Percentiles rank a stretch among this genome's conserved stretches.
These are phyloP conservation scores for Gymnoscelis rufifasciata DNA, from an alignment of 2,888 invertebrate species.

Conservation along the genomic window DNA sequence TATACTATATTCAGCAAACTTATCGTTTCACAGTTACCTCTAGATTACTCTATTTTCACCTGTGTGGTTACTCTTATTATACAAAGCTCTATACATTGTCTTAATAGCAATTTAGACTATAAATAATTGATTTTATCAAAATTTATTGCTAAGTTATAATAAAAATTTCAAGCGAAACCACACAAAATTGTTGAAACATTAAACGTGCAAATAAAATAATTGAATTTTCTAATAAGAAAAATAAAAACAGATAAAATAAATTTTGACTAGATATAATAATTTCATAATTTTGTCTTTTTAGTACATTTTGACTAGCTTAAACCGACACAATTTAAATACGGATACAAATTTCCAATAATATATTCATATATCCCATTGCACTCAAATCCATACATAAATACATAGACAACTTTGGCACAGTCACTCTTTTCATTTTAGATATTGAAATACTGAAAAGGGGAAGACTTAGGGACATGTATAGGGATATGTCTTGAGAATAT, in stretches of 20 bases:
- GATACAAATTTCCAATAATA: conserved; percentile 38
- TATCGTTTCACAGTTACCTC: conserved; percentile 50
- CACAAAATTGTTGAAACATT: conserved; percentile 53
- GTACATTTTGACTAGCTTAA: conserved; percentile 72
- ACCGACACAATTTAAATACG: conserved; percentile 34
- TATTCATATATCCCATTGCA: conserved; percentile 41
- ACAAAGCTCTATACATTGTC: conserved; percentile 79
- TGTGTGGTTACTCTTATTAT: conserved; percentile 70
- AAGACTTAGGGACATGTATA: conserved; percentile 64
- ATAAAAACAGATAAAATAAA: conserved; percentile 53
- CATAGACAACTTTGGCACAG: conserved; percentile 73
- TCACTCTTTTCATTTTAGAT: conserved; percentile 49
- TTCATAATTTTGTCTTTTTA: conserved; percentile 51
- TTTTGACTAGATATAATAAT: conserved; percentile 71
- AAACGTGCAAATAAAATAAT: conserved; percentile 46
- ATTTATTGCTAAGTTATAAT: conserved; percentile 67
- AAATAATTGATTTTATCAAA: conserved; percentile 79
- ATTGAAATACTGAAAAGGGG: conserved; percentile 68
- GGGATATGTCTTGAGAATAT: conserved; percentile 70
- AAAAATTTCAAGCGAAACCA: conserved; percentile 55
- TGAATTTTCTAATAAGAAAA: conserved; percentile 40
- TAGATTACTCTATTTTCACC: conserved; percentile 71
- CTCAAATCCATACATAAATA: conserved; percentile 41
- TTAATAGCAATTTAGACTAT: conserved; percentile 71
- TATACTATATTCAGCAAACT: conserved; percentile 49